A percentile compares a stretch with the other conserved stretches of the same genome.
Conservation (phyloP, 2,888 invertebrate genomes). For the Congeria kusceri region DNA sequence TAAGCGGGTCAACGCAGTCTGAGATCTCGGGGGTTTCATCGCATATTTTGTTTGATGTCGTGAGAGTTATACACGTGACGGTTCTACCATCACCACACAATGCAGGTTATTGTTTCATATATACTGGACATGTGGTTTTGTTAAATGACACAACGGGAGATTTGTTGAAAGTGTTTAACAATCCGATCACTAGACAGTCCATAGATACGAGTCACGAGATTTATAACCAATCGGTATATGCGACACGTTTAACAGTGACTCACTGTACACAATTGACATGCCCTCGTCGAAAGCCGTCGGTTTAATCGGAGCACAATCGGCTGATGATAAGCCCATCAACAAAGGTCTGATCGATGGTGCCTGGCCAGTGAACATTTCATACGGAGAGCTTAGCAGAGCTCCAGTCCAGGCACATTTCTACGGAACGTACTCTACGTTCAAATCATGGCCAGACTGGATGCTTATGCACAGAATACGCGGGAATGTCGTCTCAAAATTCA, state of each 20-base stretch:
- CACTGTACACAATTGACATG: conserved; percentile 56
- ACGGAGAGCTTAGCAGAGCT: conserved; percentile 16
- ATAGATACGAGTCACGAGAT: conserved; percentile 6
- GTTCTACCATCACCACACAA: conserved; percentile 16
- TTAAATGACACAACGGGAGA: conserved; percentile 26
- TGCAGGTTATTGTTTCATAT: conserved; percentile 24
- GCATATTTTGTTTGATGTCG: conserved; percentile 37
- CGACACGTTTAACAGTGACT: conserved; percentile 33
- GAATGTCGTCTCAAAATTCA: conserved; percentile 55
- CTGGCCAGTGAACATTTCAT: conserved; percentile 48
- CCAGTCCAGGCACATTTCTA: conserved; percentile 36
- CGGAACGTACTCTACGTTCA: conserved; percentile 55
- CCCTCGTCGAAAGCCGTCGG: conserved; percentile 42
- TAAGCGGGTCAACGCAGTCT: conserved; percentile 56
- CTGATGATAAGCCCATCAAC: conserved; percentile 1
- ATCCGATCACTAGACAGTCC: conserved; percentile 54
- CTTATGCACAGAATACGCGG: conserved; percentile 53
- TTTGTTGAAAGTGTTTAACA: conserved; percentile 38
- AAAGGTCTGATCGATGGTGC: not conserved
- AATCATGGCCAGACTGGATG: conserved; percentile 65
- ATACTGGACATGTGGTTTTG: conserved; percentile 35
- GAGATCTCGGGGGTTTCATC: conserved; percentile 55
- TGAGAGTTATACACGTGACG: conserved; percentile 26
- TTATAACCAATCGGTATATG: conserved; percentile 12
- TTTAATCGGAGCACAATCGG: conserved; percentile 40